These are phyloP conservation scores for Machimus atricapillus DNA, from an alignment of 2,888 invertebrate genomes.

Conservation along the genomic window DNA sequence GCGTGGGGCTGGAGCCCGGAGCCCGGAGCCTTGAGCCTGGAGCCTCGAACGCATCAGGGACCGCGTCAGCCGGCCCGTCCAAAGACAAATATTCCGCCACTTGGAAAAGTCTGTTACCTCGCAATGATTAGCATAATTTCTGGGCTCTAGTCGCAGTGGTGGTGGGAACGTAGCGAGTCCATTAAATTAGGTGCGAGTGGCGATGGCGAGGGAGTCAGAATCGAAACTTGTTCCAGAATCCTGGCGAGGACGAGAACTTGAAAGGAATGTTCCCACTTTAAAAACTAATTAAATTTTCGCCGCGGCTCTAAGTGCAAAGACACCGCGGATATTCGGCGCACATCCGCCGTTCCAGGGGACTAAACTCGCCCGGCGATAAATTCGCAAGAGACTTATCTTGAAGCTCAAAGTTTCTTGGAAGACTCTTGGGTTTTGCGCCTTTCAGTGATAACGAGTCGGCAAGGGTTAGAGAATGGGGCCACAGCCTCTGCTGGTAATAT, in stretches of 20 bases:
- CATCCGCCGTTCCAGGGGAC: slow-evolving; percentile 5
- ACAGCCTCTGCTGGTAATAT: slow-evolving; percentile 36
- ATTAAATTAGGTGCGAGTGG: slow-evolving; percentile 15
- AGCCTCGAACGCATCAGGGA: background rate
- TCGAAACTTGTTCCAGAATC: background rate
- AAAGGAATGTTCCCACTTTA: slow-evolving; percentile 32
- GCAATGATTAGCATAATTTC: slow-evolving; percentile 40
- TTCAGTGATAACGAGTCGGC: slow-evolving; percentile 15
- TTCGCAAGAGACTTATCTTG: slow-evolving; percentile 29
- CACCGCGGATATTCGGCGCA: slow-evolving; percentile 18
- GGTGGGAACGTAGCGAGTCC: background rate
- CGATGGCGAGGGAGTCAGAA: background rate
- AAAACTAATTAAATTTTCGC: slow-evolving; percentile 32
- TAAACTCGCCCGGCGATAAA: slow-evolving; percentile 18
- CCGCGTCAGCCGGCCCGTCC: background rate
- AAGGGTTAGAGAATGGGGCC: slow-evolving; percentile 23
- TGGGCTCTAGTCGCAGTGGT: background rate
- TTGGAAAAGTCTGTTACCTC: slow-evolving; percentile 36
- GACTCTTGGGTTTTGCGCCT: slow-evolving; percentile 28
- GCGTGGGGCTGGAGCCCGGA: background rate
- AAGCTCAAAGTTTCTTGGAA: slow-evolving; percentile 20
- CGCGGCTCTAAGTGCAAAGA: background rate
- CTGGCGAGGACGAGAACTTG: slow-evolving; percentile 12
- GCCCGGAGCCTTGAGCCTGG: background rate
- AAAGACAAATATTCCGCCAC: slow-evolving; percentile 7